Evolutionary conservation across 2,888 invertebrate species (phyloP).

Genomic region (Oscheius sp.): DNA sequence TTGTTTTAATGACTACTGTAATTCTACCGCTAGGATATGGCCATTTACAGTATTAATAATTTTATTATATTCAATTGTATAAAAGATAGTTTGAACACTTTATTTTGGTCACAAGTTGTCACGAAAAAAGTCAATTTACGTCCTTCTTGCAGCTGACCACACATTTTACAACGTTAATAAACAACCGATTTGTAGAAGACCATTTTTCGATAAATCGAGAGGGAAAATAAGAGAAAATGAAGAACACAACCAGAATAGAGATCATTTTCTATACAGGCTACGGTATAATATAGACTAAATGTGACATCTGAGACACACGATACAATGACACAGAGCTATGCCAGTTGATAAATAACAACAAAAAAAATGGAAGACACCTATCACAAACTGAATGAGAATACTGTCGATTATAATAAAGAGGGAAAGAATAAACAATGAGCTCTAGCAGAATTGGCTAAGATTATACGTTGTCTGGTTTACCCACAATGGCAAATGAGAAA

Average conservation of each 20-base stretch:
- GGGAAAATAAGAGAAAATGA: background rate
- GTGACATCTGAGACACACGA: conserved; percentile 2
- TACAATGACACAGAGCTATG: conserved; percentile 22
- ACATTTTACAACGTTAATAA: conserved; percentile 16
- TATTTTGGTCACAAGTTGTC: conserved; percentile 27
- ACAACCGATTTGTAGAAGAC: conserved; percentile 11
- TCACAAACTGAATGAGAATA: conserved; percentile 9
- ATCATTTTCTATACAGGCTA: conserved; percentile 17
- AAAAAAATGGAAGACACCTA: background rate
- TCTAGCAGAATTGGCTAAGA: conserved; percentile 1
- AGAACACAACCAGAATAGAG: conserved; percentile 28
- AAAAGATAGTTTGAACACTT: conserved; percentile 8
- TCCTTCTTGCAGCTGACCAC: background rate
- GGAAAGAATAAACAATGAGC: conserved; percentile 7
- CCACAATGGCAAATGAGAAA: conserved; percentile 37
- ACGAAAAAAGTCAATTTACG: too few relatives aligned
- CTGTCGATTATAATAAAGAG: background rate
- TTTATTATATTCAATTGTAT: background rate
- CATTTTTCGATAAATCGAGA: conserved; percentile 1
- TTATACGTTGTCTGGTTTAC: conserved; percentile 38
- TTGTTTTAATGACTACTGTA: conserved; percentile 70
- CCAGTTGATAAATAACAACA: conserved; percentile 26
- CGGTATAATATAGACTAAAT: background rate
- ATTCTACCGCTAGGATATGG: conserved; percentile 28
- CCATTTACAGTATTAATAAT: too few relatives aligned